A percentile compares a stretch with the other conserved stretches of the same genome.
phyloP scores from a whole-genome alignment of 2,797 vertebrate species.

The Rhinophrynus dorsalis region DNA sequence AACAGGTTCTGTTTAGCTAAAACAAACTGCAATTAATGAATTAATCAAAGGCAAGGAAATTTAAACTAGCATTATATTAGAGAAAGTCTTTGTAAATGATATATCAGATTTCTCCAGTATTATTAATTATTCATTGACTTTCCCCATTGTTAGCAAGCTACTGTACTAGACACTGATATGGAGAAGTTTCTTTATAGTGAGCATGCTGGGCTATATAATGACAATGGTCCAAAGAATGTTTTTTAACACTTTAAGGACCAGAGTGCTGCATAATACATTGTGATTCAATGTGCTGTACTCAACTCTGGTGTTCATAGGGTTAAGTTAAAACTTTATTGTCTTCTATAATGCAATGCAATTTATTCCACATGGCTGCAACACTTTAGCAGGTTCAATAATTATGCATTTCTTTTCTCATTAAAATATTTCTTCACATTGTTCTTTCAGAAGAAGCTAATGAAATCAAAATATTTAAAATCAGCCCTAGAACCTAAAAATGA shows the following conservation, averaged over 20 bases:
- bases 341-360: slow-evolving; percentile 16
- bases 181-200: slow-evolving; percentile 12
- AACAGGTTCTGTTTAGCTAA: too few relatives aligned
- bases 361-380: slow-evolving; percentile 2
- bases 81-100: slow-evolving; percentile 15
- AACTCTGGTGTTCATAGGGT: too few relatives aligned
- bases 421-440: not conserved
- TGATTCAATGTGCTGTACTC: not conserved
- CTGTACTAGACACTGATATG: slow-evolving; percentile 8
- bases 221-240: not conserved
- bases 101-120: not conserved
- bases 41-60: too few relatives aligned
- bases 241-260: too few relatives aligned
- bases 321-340: slow-evolving; percentile 16
- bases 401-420: slow-evolving; percentile 20
- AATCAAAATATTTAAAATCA: not conserved
- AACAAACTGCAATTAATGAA: too few relatives aligned
- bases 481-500: too few relatives aligned
- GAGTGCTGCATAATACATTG: too few relatives aligned
- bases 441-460: not conserved
- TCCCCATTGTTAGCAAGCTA: slow-evolving; percentile 9
- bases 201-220: slow-evolving; percentile 37
- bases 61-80: slow-evolving; percentile 1
- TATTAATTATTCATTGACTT: slow-evolving; percentile 36
- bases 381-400: not conserved